Base-by-base conservation (phyloP, 1,140 invertebrate species). In the Hirudo medicinalis region DNA sequence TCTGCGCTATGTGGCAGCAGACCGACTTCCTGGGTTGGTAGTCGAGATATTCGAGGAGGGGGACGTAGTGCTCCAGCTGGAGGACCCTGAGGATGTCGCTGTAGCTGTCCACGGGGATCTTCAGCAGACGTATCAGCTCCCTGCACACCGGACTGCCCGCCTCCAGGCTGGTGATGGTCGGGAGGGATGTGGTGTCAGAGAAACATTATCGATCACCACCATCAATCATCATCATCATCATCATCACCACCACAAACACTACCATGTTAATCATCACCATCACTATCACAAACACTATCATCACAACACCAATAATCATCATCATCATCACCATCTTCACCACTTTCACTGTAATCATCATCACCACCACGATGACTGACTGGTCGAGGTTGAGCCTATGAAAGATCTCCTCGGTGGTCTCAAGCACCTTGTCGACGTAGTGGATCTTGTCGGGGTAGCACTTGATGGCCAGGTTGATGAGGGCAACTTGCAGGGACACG, bases 351-450 rank as follows among this genome's bases (percentile, higher is more conserved):
- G 13, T 49, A 0, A 49, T 49, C 43, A 49, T 49, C 43, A 49
- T 17, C 4, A 22, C 17, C 29, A 15, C 17, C 22, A 3, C 8
- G 19, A 63, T 9, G 9, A 84, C 84, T 82, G 79, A 90, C 89
- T 87, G 88, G 78, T 89, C 87, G 68, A 90, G 83, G 75, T 89
- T 87, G 71, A 90, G 83, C 75, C 89, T 87, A 71, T 90, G 86
- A 76, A 94, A 90, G 75, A 91, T 90, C 79, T 91, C 88, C 69
- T 81, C 80, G 11, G 94, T 97, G 68, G 91, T 92, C 72, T 91
- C 87, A 60, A 98, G 85, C 54, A 98, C 94, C 80, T 93, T 91
- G 80, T 98, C 93, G 4, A 97, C 92, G 81, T 94, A 97, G 80
- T 94, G 91, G 19, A 95, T 88, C 78, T 90, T 86, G 77, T 95